These are phyloP conservation scores for Hylaeus anthracinus DNA, from an alignment of 1,140 invertebrate species.

Conservation along the genomic window DNA sequence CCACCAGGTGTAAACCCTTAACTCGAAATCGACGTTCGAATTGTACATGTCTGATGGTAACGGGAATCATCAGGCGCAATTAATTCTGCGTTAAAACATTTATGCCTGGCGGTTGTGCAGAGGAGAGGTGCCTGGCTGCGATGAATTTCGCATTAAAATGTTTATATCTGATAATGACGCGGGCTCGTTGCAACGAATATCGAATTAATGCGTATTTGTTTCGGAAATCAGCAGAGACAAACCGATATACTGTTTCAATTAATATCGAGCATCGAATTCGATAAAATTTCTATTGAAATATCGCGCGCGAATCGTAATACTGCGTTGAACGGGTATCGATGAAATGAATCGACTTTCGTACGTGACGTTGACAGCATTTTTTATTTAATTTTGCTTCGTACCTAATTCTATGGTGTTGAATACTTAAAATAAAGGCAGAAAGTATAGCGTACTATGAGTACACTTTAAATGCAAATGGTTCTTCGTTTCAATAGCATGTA, in stretches of 20 bases:
- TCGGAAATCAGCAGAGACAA: slow-evolving; percentile 6
- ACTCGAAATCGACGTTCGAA: no score
- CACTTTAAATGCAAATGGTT: no score
- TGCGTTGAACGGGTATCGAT: background rate
- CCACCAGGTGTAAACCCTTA: no score
- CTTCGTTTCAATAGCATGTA: no score
- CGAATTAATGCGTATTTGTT: slow-evolving; percentile 28
- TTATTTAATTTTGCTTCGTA: no score
- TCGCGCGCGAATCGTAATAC: background rate
- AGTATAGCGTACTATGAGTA: no score
- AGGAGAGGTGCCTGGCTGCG: background rate
- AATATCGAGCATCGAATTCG: slow-evolving; percentile 1
- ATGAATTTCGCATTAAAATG: slow-evolving; percentile 39
- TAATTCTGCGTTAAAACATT: slow-evolving; percentile 4
- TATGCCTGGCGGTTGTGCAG: background rate
- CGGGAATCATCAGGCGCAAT: background rate
- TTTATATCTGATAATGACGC: slow-evolving; percentile 27
- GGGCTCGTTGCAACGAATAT: background rate
- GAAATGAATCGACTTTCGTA: background rate
- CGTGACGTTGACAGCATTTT: no score
- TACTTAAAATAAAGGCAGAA: no score
- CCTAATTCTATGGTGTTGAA: no score
- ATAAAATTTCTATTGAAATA: background rate
- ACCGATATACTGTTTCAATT: slow-evolving; percentile 13
- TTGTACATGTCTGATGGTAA: no score